phyloP scores from a whole-genome alignment of 2,888 invertebrate species.

The Pachymerium ferrugineum region DNA sequence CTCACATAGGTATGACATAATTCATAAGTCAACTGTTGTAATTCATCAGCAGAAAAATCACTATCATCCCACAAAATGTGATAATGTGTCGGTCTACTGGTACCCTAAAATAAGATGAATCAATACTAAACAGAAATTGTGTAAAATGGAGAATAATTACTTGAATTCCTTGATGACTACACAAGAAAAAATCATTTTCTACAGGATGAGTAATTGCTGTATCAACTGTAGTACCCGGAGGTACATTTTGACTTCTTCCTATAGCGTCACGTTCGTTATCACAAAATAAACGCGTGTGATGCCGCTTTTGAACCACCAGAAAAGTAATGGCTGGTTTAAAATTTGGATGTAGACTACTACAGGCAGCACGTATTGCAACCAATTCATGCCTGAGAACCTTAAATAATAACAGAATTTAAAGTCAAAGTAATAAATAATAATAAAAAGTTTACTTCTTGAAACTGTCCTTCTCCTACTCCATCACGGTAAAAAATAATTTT shows the following conservation, averaged over 20 bases:
- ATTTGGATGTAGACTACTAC: slow-evolving; percentile 52
- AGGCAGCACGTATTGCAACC: slow-evolving; percentile 49
- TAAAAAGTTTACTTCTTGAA: slow-evolving; percentile 54
- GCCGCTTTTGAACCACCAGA: slow-evolving; percentile 55
- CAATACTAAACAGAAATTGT: neutral
- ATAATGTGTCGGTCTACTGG: slow-evolving; percentile 62
- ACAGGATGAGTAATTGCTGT: slow-evolving; percentile 33
- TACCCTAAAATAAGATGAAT: slow-evolving; percentile 45
- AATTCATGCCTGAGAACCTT: slow-evolving; percentile 42
- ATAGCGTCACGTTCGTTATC: slow-evolving; percentile 47
- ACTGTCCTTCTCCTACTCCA: slow-evolving; percentile 83
- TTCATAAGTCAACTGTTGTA: slow-evolving; percentile 73
- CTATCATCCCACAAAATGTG: slow-evolving; percentile 76
- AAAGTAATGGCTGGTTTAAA: slow-evolving; percentile 56
- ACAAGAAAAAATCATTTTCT: slow-evolving; percentile 36
- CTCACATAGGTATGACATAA: slow-evolving; percentile 80
- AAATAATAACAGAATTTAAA: slow-evolving; percentile 4
- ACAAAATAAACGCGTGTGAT: slow-evolving; percentile 53
- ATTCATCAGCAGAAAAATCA: slow-evolving; percentile 62
- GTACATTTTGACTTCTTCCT: slow-evolving; percentile 35
- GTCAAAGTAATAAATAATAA: neutral
- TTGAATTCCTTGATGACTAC: slow-evolving; percentile 36
- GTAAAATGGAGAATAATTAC: slow-evolving; percentile 16
- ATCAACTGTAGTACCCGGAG: slow-evolving; percentile 36
- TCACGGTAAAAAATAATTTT: slow-evolving; percentile 69